phyloP scores from a whole-genome alignment of 2,888 invertebrate genomes.

The Synergus gifuensis region DNA sequence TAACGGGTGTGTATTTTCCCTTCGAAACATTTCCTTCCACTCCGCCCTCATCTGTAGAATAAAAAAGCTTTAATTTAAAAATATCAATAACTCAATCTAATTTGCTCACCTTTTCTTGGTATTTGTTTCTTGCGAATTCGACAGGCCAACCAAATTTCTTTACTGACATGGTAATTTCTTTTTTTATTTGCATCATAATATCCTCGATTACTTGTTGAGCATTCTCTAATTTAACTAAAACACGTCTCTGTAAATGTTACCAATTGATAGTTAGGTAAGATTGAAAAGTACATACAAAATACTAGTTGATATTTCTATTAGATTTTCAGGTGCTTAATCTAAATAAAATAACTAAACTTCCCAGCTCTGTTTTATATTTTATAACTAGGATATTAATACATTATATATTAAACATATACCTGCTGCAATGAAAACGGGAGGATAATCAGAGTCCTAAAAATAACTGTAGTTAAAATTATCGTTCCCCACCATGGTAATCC shows the following conservation, averaged over 20 bases:
- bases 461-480: background rate
- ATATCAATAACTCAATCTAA: background rate
- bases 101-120: constrained; percentile 12
- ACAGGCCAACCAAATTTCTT: constrained; percentile 20
- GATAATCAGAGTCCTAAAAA: background rate
- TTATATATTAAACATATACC: background rate
- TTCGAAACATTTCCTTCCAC: background rate
- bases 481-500: constrained; percentile 31
- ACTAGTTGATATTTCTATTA: too few relatives aligned
- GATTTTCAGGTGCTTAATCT: too few relatives aligned
- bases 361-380: too few relatives aligned
- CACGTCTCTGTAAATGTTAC: background rate
- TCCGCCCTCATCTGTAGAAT: background rate
- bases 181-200: background rate
- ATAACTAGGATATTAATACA: too few relatives aligned
- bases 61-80: background rate
- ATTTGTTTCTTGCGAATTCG: background rate
- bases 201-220: background rate
- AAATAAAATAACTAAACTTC: background rate
- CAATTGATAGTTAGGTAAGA: background rate
- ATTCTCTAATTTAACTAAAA: constrained; percentile 21
- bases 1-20: background rate
- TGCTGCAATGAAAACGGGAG: background rate
- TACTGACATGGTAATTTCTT: constrained; percentile 6
- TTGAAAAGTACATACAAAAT: background rate